Evolutionary conservation across 2,113 vertebrate genomes (phyloP).

Genomic region (Prionailurus bengalensis): DNA sequence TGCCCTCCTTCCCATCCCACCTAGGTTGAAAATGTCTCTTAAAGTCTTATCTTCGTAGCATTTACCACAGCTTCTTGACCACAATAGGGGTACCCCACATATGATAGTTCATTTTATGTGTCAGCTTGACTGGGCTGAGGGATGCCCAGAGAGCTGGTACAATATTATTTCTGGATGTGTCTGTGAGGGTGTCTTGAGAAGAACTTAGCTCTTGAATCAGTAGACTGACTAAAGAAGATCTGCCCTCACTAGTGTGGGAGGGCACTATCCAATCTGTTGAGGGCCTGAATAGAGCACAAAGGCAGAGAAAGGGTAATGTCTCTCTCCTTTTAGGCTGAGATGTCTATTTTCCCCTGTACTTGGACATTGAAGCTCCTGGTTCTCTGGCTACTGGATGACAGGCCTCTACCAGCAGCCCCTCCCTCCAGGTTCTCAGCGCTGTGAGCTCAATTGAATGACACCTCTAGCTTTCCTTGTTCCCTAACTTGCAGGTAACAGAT

Average conservation of each 20-base stretch:
- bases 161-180: neutral
- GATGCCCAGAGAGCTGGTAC: neutral
- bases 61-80: neutral
- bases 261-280: neutral
- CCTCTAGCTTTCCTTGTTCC: neutral
- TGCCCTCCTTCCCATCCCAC: neutral
- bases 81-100: neutral
- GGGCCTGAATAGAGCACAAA: neutral
- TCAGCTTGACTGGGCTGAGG: neutral
- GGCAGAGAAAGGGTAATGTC: neutral
- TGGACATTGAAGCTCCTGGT: neutral
- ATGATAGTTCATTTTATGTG: neutral
- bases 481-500: neutral
- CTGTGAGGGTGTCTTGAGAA: neutral
- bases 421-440: neutral
- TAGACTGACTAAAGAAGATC: neutral
- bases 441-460: neutral
- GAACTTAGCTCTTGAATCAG: neutral
- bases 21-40: neutral
- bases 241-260: neutral
- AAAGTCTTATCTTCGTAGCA: neutral
- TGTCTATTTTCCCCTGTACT: neutral
- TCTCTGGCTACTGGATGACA: neutral
- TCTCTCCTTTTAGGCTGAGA: neutral
- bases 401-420: neutral